Evolutionary conservation across 1,140 invertebrate species (phyloP).

Genomic region (Neodiprion lecontei): DNA sequence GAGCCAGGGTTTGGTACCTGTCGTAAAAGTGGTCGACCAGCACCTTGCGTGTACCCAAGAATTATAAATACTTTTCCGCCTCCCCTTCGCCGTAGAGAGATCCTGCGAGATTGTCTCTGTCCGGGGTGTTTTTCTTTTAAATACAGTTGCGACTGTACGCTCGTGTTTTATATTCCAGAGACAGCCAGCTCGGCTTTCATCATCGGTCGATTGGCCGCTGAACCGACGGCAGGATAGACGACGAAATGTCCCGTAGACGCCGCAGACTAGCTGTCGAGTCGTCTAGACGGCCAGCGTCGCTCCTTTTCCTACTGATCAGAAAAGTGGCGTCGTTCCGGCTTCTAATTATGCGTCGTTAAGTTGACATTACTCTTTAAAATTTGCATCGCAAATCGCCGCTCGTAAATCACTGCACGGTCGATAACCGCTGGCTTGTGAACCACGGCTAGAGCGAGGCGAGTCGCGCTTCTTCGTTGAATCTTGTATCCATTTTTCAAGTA

Average conservation of each 20-base stretch:
- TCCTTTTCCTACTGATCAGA: neutral
- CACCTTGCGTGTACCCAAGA: neutral
- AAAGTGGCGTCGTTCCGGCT: neutral
- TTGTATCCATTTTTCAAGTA: neutral
- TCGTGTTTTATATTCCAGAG: no score
- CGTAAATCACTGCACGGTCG: neutral
- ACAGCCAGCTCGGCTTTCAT: neutral
- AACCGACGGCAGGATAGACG: no score
- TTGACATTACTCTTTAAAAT: neutral
- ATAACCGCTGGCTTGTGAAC: neutral
- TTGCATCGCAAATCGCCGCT: neutral
- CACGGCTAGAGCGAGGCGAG: neutral
- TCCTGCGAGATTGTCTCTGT: no score
- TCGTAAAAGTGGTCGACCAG: neutral
- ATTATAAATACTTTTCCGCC: neutral
- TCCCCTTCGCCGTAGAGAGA: neutral
- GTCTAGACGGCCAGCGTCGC: neutral
- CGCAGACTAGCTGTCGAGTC: neutral
- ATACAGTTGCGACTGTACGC: neutral
- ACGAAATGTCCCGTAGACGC: neutral
- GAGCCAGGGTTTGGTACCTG: no score
- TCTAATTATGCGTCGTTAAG: constrained; percentile 1
- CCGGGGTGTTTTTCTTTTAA: neutral
- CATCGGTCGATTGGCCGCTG: neutral
- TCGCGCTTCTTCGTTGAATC: neutral